Percentiles rank a stretch among this genome's conserved stretches.
phyloP scores from a whole-genome alignment of 2,113 vertebrate species.

The Machaerirhynchus nigripectus region DNA sequence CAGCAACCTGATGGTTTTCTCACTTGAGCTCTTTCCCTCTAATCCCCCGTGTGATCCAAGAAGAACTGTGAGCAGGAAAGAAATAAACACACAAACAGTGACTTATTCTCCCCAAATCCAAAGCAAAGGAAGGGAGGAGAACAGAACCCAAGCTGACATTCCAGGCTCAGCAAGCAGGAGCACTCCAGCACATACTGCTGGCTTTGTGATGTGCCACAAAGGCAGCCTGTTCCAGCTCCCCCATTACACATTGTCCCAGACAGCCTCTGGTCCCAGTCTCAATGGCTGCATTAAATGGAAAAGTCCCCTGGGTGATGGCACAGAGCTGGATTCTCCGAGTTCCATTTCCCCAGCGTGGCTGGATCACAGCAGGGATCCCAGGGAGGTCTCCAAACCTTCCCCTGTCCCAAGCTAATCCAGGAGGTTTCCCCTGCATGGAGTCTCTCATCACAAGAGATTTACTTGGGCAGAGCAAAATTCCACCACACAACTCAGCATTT shows the following conservation, averaged over 20 bases:
- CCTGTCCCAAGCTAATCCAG: not conserved
- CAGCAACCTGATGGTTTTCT: not conserved
- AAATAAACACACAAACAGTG: not conserved
- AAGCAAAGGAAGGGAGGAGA: not conserved
- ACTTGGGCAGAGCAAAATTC: not conserved
- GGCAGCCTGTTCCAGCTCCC: constrained; percentile 17
- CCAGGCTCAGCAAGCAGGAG: not conserved
- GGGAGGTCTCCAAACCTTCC: not conserved
- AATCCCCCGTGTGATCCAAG: not conserved
- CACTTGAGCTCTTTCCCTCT: not conserved
- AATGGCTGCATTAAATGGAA: not conserved
- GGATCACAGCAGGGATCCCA: not conserved
- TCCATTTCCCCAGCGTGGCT: accelerated
- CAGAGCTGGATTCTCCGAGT: not conserved
- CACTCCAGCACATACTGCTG: not conserved
- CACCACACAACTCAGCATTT: not conserved
- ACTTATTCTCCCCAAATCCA: not conserved
- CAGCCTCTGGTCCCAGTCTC: not conserved
- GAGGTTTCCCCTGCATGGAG: not conserved
- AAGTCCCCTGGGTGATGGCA: not conserved
- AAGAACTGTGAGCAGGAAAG: not conserved
- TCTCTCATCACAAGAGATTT: not conserved
- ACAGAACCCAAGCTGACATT: not conserved
- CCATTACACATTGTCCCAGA: not conserved
- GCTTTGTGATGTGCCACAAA: constrained; percentile 48